Percentiles rank a stretch among this genome's conserved stretches.
phyloP scores from a whole-genome alignment of 2,113 vertebrate genomes.

The Eonycteris spelaea region DNA sequence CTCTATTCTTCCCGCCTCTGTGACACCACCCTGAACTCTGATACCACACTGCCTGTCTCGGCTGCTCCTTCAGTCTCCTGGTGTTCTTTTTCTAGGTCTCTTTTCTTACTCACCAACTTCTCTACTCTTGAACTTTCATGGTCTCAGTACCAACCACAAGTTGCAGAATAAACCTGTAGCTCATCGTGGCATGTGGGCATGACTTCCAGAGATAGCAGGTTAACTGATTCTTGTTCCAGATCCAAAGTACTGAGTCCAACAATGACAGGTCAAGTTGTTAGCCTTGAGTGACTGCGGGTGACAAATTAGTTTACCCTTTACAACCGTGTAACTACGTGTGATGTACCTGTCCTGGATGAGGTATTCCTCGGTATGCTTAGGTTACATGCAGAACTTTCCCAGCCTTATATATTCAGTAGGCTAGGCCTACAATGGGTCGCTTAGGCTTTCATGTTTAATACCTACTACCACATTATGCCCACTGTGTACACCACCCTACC shows the following conservation, averaged over 20 bases:
- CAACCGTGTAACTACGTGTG: not conserved
- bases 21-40: not conserved
- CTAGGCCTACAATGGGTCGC: not conserved
- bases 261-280: not conserved
- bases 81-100: not conserved
- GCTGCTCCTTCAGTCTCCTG: not conserved
- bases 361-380: not conserved
- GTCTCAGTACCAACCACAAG: not conserved
- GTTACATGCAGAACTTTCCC: not conserved
- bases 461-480: not conserved
- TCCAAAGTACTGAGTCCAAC: not conserved
- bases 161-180: not conserved
- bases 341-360: not conserved
- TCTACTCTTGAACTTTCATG: not conserved
- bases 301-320: not conserved
- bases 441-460: not conserved
- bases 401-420: not conserved
- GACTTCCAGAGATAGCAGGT: not conserved
- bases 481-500: not conserved
- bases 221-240: not conserved
- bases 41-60: not conserved
- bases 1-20: not conserved
- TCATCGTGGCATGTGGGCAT: not conserved
- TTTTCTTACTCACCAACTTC: not conserved
- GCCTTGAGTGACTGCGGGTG: not conserved